A percentile compares a stretch with the other conserved stretches of the same genome.
phyloP scores from a whole-genome alignment of 2,113 vertebrate genomes.

The Leiothrix lutea region DNA sequence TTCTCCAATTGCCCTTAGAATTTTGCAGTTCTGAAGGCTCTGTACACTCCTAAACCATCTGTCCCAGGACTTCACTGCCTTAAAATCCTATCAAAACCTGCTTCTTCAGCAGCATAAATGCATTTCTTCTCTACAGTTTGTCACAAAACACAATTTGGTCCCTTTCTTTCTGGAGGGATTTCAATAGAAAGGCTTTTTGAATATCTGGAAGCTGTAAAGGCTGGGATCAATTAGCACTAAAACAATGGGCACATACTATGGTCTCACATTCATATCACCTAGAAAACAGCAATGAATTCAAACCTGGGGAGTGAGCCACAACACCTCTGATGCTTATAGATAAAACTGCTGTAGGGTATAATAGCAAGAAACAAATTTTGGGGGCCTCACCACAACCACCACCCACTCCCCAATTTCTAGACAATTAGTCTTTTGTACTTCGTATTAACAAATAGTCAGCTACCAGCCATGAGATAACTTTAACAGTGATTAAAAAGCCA shows the following conservation, averaged over 20 bases:
- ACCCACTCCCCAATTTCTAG: not conserved
- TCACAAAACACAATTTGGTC: not conserved
- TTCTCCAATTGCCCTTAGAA: not conserved
- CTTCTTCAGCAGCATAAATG: not conserved
- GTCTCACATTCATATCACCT: not conserved
- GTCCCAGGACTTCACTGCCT: not conserved
- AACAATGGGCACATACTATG: not conserved
- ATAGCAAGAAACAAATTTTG: not conserved
- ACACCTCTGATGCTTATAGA: not conserved
- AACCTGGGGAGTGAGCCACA: not conserved
- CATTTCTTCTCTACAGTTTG: not conserved
- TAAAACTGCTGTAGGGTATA: not conserved
- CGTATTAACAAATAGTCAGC: not conserved
- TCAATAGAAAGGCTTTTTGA: not conserved
- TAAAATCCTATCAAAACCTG: not conserved
- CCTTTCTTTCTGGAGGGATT: not conserved
- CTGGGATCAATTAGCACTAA: not conserved
- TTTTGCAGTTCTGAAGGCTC: not conserved
- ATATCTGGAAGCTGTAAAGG: not conserved
- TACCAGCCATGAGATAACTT: not conserved
- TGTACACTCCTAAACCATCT: not conserved
- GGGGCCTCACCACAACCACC: not conserved
- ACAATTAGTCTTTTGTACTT: not conserved
- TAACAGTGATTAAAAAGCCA: fast-evolving
- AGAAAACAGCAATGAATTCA: not conserved